A percentile compares a stretch with the other conserved stretches of the same genome.
phyloP scores from a whole-genome alignment of 2,888 invertebrate genomes.

The Bruchidius siliquastri region DNA sequence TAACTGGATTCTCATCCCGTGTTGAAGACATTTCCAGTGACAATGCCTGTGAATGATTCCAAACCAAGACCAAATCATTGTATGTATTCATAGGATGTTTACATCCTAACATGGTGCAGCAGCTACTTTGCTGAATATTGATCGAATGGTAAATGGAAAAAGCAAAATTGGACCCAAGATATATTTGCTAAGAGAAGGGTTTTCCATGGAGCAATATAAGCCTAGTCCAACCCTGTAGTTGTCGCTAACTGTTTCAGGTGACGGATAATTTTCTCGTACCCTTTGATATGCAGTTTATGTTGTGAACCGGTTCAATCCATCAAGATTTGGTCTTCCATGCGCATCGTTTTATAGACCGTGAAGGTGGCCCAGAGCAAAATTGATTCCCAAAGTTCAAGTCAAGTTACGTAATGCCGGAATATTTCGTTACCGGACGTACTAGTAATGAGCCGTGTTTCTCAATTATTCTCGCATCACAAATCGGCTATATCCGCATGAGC shows the following conservation, averaged over 20 bases:
- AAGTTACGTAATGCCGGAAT: neutral
- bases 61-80: too few species aligned
- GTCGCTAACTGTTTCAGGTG: neutral
- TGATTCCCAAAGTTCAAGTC: neutral
- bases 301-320: neutral
- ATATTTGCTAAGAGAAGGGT: too few species aligned
- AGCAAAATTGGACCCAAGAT: too few species aligned
- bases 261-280: neutral
- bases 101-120: too few species aligned
- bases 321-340: neutral
- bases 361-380: neutral
- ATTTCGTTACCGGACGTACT: neutral
- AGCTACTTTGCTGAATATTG: too few species aligned
- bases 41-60: too few species aligned
- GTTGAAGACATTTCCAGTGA: too few species aligned
- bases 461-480: neutral
- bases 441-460: neutral
- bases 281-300: neutral
- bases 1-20: too few species aligned
- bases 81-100: too few species aligned
- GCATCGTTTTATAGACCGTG: neutral
- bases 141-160: too few species aligned
- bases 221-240: neutral
- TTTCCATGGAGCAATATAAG: too few species aligned
- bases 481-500: too few species aligned